Evolutionary conservation across 1,140 invertebrate species (phyloP).

Genomic region (Pseudomyrmex dendroicus): DNA sequence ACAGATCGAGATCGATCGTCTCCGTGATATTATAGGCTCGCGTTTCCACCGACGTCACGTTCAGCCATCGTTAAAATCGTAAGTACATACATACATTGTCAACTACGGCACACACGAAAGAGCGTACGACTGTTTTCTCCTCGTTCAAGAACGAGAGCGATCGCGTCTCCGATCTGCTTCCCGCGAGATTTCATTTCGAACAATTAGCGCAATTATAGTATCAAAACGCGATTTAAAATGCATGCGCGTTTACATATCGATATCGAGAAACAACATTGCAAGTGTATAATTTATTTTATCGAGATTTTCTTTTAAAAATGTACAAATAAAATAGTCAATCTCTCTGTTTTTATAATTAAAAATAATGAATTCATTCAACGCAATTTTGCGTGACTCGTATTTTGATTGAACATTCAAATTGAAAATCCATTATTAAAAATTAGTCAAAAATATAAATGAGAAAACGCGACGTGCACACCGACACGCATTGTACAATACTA

Average conservation of each 20-base stretch:
- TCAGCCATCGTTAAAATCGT: slow-evolving; percentile 63
- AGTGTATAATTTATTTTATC: neutral
- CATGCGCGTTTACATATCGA: neutral
- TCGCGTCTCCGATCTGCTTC: slow-evolving; percentile 17
- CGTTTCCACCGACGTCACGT: slow-evolving; percentile 38
- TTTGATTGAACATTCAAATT: neutral
- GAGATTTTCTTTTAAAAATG: neutral
- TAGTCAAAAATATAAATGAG: neutral
- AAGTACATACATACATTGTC: slow-evolving; percentile 70
- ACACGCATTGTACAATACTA: slow-evolving; percentile 1
- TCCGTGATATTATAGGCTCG: slow-evolving; percentile 42
- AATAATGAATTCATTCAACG: neutral
- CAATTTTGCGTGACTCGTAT: neutral
- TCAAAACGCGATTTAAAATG: neutral
- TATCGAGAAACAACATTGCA: neutral
- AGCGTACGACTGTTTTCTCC: slow-evolving; percentile 39
- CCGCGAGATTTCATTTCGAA: neutral
- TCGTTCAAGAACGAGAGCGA: slow-evolving; percentile 12
- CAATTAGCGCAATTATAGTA: slow-evolving; percentile 18
- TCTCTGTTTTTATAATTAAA: neutral
- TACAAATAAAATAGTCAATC: neutral
- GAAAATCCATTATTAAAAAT: neutral
- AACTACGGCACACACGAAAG: slow-evolving; percentile 58
- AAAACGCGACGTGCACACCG: neutral
- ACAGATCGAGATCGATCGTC: slow-evolving; percentile 43